phyloP scores from a whole-genome alignment of 2,888 invertebrate genomes.

The Scaptomyza caliginosa region DNA sequence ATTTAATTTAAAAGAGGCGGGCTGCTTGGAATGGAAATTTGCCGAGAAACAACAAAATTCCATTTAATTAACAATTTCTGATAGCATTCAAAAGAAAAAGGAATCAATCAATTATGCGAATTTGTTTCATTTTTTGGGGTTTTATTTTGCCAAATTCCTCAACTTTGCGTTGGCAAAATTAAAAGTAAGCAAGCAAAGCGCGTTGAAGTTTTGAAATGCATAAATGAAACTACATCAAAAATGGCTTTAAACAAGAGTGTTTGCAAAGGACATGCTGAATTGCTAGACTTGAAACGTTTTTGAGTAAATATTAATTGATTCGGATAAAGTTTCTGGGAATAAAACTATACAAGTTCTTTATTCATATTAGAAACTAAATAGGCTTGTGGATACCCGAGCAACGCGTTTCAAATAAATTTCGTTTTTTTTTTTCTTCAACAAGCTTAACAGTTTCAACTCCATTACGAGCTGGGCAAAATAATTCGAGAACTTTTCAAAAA shows the following conservation, averaged over 20 bases:
- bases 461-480: conserved; percentile 9
- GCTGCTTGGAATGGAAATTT: conserved; percentile 5
- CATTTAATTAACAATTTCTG: conserved; percentile 39
- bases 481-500: conserved; percentile 1
- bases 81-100: neutral
- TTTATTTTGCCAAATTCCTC: neutral
- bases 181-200: neutral
- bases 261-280: no score
- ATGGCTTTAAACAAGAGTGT: no score
- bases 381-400: no score
- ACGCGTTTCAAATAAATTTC: no score
- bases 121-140: neutral
- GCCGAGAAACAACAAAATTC: conserved; percentile 18
- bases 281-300: no score
- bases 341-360: no score
- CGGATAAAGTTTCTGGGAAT: no score
- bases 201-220: no score
- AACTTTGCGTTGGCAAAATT: neutral
- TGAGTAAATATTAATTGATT: no score
- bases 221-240: neutral
- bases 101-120: conserved; percentile 10
- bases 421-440: neutral
- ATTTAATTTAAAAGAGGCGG: conserved; percentile 5
- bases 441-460: neutral
- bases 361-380: no score